Evolutionary conservation across 1,140 invertebrate species (phyloP).

Genomic region (Pogonomyrmex barbatus): DNA sequence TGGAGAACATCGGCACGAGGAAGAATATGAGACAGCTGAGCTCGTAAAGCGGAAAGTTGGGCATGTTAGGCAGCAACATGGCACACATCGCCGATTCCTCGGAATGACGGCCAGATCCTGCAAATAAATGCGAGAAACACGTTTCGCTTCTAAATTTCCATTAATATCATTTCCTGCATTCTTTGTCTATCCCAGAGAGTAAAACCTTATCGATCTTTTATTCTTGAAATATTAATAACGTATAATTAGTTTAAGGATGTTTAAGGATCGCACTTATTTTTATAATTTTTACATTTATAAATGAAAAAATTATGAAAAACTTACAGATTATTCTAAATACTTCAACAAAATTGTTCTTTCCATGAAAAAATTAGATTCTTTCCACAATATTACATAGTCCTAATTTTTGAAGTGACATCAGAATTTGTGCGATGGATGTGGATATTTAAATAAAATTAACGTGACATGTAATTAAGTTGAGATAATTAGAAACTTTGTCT

Average conservation of each 20-base stretch:
- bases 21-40: conserved; percentile 94
- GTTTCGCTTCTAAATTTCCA: background rate
- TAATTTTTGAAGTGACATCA: background rate
- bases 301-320: too few relatives aligned
- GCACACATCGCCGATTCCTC: conserved; percentile 92
- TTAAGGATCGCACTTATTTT: too few relatives aligned
- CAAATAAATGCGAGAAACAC: conserved; percentile 24
- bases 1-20: conserved; percentile 92
- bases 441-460: background rate
- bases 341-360: too few relatives aligned
- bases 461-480: background rate
- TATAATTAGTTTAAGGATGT: too few relatives aligned
- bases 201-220: background rate
- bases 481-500: background rate
- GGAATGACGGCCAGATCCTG: conserved; percentile 82
- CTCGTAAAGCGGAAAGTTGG: conserved; percentile 89
- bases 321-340: too few relatives aligned
- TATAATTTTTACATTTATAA: too few relatives aligned
- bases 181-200: background rate
- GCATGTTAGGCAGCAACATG: conserved; percentile 87
- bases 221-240: too few relatives aligned
- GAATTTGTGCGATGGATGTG: background rate
- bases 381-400: background rate
- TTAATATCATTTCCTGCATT: background rate
- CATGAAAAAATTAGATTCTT: background rate